Evolutionary conservation across 2,113 vertebrate genomes (phyloP).

Genomic region (Cryptomyrus ogoouensis): DNA sequence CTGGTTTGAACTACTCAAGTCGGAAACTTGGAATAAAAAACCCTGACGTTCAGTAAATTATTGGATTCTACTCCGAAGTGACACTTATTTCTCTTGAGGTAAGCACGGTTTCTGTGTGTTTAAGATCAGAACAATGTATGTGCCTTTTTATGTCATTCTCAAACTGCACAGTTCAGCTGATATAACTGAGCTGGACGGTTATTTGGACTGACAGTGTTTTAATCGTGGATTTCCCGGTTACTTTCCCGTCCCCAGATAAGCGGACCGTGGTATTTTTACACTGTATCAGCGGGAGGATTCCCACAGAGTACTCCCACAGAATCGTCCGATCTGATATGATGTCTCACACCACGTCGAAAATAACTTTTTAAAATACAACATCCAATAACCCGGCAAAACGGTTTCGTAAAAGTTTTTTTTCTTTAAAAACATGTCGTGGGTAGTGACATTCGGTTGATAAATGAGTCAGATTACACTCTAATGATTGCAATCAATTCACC

Average conservation of each 20-base stretch:
- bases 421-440: constrained; percentile 49
- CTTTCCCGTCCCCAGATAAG: too few species aligned
- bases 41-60: neutral
- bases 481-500: constrained; percentile 33
- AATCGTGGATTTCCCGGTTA: neutral
- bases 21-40: constrained; percentile 16
- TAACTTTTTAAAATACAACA: neutral
- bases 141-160: neutral
- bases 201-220: neutral
- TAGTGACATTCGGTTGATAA: constrained; percentile 59
- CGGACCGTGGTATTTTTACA: neutral
- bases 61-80: constrained; percentile 10
- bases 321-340: neutral
- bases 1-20: constrained; percentile 20
- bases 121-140: neutral
- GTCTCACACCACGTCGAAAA: neutral
- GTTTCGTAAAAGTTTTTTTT: constrained; percentile 56
- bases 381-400: constrained; percentile 47
- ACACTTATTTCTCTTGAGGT: constrained; percentile 7
- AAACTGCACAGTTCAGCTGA: neutral
- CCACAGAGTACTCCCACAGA: neutral
- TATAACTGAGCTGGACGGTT: neutral
- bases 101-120: constrained; percentile 3
- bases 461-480: constrained; percentile 36
- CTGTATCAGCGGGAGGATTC: neutral